phyloP scores from a whole-genome alignment of 30 jellyfish, hydroid and myxozoan species.

The Turritopsis dohrnii region DNA sequence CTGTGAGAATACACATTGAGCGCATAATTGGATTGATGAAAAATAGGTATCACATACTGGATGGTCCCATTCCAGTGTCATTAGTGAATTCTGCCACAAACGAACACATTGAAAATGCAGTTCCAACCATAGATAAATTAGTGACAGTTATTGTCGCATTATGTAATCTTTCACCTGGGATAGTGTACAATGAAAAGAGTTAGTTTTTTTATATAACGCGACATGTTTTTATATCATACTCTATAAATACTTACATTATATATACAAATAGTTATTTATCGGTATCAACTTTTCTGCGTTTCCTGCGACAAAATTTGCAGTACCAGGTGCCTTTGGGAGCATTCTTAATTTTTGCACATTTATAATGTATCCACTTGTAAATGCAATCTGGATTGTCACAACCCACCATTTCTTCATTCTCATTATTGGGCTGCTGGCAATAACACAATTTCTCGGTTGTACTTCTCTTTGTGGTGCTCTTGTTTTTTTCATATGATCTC shows the following conservation, averaged over 20 bases:
- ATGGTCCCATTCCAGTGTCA: background rate
- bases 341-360: constrained; percentile 28
- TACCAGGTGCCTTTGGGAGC: constrained; percentile 35
- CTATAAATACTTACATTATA: too few relatives aligned
- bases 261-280: background rate
- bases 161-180: background rate
- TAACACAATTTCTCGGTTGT: constrained; percentile 11
- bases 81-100: background rate
- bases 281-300: too few relatives aligned
- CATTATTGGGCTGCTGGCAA: constrained; percentile 41
- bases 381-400: constrained; percentile 43
- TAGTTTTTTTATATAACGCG: too few relatives aligned
- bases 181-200: background rate
- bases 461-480: background rate
- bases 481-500: background rate
- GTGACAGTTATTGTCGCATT: background rate
- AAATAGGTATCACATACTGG: constrained; percentile 21
- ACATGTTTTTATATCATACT: too few relatives aligned
- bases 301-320: constrained; percentile 30
- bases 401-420: constrained; percentile 32
- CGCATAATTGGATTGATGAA: constrained; percentile 30
- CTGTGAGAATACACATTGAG: constrained; percentile 34
- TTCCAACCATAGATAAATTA: constrained; percentile 2
- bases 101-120: background rate
- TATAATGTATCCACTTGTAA: constrained; percentile 33